Conservation (phyloP, 2,888 invertebrate species). For the Melangyna quadrimaculata region DNA sequence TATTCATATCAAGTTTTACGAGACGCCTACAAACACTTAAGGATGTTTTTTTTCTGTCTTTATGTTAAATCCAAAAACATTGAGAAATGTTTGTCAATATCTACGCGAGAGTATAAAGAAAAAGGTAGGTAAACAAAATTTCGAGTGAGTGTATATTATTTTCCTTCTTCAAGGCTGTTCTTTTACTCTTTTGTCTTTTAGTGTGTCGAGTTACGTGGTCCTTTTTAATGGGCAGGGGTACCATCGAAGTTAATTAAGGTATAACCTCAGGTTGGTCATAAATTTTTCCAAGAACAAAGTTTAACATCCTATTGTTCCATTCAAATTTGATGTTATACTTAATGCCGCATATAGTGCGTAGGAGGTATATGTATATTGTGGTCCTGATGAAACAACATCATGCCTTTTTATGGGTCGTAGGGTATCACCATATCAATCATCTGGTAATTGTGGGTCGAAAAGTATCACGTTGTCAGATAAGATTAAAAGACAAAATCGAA, state of each 20-base stretch:
- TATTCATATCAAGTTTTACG: not conserved
- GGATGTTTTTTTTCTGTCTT: not conserved
- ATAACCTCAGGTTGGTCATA: constrained; percentile 61
- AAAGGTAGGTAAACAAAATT: not conserved
- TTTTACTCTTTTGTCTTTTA: too few relatives aligned
- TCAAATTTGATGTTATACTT: not conserved
- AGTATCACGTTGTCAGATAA: not conserved
- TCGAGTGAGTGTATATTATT: not conserved
- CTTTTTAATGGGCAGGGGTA: constrained; percentile 42
- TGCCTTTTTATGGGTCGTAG: not conserved
- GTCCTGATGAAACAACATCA: not conserved
- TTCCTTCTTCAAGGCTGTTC: not conserved
- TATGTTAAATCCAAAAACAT: not conserved
- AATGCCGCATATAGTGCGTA: too few relatives aligned
- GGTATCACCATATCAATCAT: not conserved
- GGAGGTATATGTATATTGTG: not conserved
- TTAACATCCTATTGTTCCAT: constrained; percentile 29
- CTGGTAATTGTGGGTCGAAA: not conserved
- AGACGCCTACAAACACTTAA: not conserved
- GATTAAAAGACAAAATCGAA: not conserved
- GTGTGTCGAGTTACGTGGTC: not conserved
- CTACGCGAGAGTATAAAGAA: not conserved
- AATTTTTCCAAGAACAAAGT: constrained; percentile 54
- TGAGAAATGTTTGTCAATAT: constrained; percentile 39
- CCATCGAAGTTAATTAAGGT: constrained; percentile 64